Base-by-base conservation (phyloP, 2,888 invertebrate species). In the Augochlorella aurata region DNA sequence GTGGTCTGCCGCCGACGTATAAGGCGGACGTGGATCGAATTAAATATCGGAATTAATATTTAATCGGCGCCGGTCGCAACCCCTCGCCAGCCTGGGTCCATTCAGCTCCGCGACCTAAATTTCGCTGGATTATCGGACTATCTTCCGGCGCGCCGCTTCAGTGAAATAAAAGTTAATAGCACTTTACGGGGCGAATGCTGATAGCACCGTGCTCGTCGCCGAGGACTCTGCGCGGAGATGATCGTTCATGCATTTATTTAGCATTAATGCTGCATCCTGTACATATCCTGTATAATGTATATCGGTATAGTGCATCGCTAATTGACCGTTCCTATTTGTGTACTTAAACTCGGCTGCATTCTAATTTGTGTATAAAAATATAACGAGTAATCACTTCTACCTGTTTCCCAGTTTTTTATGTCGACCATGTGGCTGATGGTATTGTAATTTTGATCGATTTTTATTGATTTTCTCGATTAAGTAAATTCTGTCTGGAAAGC, bases 181-280 rank as follows among this genome's bases (percentile, higher is more conserved):
- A 2, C n/a, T 49, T 67, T 21, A 1, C 44, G 24, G 38, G 38
- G 29, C 38, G 9, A 38, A 5, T 5, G 38, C 2, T 16, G 14
- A 14, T 47, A 14, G 45, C 14, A 66, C 21, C 9, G 66, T 44
- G 44, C 8, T 21, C 29, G 2, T n/a, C n/a, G 21, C 47, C 16
- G 38, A 10, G 16, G 14, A 45, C 16, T 21, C 16, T 21, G 24
- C 24, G 5, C 3, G 29, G 29, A 29, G 49, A 47, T 16, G 49
- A 65, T 66, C 45, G 29, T 69, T 58, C 65, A 72, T 82, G 77
- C 75, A 85, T 86, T 75, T 80, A 86, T 52, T 75, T 84, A 75
- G 61, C 21, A 54, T 52, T 74, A 79, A 74, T 58, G 4, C 18
- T n/a, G 18, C 45, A 69, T 69, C 21, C 12, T 78, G 74, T 74